phyloP scores from a whole-genome alignment of 2,888 invertebrate species.

The Heteromyza rotundicornis region DNA sequence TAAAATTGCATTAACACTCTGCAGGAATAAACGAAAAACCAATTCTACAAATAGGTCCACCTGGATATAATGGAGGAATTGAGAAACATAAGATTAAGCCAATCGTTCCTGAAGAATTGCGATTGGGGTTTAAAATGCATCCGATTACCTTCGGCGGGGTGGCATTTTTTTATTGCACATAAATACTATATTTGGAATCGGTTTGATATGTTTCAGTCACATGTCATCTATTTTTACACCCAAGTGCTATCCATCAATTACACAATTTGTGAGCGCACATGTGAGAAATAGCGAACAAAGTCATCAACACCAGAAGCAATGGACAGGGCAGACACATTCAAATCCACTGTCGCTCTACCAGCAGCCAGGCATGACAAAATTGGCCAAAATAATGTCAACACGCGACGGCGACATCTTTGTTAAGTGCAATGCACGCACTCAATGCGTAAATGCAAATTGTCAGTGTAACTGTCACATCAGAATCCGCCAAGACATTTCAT shows the following conservation, averaged over 20 bases:
- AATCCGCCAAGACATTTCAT: conserved; percentile 26
- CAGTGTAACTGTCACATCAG: conserved; percentile 37
- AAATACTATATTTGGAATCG: neutral
- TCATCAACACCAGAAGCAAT: conserved; percentile 6
- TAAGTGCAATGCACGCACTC: conserved; percentile 35
- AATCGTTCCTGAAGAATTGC: no score
- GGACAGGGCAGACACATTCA: conserved; percentile 13
- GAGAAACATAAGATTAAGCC: no score
- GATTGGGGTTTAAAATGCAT: neutral
- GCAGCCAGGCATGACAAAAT: conserved; percentile 21
- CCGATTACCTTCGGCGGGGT: neutral
- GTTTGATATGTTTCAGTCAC: neutral
- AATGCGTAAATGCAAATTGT: conserved; percentile 38
- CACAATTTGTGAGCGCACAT: neutral
- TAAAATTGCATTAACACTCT: no score
- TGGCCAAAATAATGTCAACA: conserved; percentile 31
- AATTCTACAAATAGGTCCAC: no score
- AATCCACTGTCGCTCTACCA: conserved; percentile 15
- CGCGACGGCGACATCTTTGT: conserved; percentile 31
- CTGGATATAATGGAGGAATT: no score
- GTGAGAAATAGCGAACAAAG: conserved; percentile 4
- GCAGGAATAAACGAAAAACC: no score
- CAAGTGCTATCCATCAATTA: neutral
- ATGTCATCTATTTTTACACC: neutral
- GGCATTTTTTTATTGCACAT: neutral